Evolutionary conservation across 1,140 invertebrate species (phyloP).

Genomic region (Galendromus occidentalis): DNA sequence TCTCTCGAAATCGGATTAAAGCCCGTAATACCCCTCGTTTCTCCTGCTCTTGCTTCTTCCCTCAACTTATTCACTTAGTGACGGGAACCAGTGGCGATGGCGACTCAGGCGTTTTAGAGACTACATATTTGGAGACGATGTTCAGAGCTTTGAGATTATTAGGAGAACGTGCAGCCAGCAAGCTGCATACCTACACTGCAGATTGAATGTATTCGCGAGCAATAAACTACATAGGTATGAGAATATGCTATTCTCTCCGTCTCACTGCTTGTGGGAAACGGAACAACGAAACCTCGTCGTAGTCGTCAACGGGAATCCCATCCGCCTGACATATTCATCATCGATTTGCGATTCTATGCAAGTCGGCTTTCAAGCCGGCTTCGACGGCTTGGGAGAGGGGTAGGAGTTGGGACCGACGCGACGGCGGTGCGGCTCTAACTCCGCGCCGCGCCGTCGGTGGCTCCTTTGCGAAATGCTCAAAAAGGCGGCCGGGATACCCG

Average conservation of each 20-base stretch:
- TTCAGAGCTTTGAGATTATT: neutral
- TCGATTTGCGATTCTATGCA: no score
- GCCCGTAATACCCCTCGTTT: no score
- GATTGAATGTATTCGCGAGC: slow-evolving; percentile 3
- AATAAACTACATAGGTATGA: slow-evolving; percentile 8
- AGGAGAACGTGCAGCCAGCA: no score
- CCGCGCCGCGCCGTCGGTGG: no score
- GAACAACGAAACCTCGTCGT: no score
- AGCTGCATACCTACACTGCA: no score
- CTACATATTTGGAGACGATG: slow-evolving; percentile 4
- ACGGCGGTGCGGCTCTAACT: neutral
- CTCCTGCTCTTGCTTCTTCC: no score
- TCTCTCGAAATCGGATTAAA: no score
- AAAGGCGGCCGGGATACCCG: neutral
- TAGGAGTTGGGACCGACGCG: neutral
- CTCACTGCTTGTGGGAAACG: neutral
- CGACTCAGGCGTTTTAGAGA: slow-evolving; percentile 11
- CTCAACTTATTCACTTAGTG: no score
- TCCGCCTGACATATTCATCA: no score
- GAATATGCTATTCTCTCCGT: neutral
- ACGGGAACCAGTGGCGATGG: neutral
- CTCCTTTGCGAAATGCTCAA: no score
- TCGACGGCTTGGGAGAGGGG: neutral
- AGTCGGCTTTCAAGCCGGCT: neutral
- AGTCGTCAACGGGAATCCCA: no score